Conservation (phyloP, 2,888 invertebrate species). For the Euzophera pinguis region DNA sequence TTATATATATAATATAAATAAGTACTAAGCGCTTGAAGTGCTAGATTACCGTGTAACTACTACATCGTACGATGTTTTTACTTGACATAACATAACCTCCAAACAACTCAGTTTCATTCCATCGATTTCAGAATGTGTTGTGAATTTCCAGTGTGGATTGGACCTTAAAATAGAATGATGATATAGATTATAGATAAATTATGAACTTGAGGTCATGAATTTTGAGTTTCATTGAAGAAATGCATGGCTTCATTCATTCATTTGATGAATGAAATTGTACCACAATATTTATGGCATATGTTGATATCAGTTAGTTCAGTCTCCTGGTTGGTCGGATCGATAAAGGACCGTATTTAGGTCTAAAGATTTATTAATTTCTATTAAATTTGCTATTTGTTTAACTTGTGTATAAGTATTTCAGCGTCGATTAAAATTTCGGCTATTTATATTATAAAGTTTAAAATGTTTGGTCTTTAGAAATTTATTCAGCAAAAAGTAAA, state of each 20-base stretch:
- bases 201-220: too few relatives aligned
- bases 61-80: constrained; percentile 31
- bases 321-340: not conserved
- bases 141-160: not conserved
- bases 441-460: too few relatives aligned
- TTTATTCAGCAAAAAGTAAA: too few relatives aligned
- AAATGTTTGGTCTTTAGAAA: too few relatives aligned
- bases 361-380: not conserved
- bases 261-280: not conserved
- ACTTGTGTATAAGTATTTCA: too few relatives aligned
- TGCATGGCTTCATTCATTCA: not conserved
- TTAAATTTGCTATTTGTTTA: too few relatives aligned
- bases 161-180: too few relatives aligned
- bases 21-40: constrained; percentile 31
- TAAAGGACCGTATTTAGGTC: not conserved
- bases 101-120: not conserved
- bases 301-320: not conserved
- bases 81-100: constrained; percentile 2
- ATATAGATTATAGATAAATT: too few relatives aligned
- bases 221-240: not conserved
- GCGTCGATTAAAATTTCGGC: too few relatives aligned
- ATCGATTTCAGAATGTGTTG: not conserved
- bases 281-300: not conserved
- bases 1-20: not conserved
- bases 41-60: constrained; percentile 14